Base-by-base conservation (phyloP, 1,140 invertebrate genomes). In the Pogonus chalceus region DNA sequence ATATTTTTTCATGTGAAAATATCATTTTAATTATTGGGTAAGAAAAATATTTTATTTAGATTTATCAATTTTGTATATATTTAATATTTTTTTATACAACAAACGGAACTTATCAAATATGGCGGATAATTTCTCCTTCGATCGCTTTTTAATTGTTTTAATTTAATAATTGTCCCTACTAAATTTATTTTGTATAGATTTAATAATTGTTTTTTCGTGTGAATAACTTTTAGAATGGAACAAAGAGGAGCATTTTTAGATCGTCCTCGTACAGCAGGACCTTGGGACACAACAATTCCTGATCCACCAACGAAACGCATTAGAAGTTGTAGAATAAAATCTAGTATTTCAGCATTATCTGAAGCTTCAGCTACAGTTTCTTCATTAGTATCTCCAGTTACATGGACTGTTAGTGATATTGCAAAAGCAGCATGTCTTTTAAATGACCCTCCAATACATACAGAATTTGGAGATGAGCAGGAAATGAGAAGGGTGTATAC, bases 401-500 rank as follows among this genome's bases (percentile, higher is more conserved):
- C 68, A n/a, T 78, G 76, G 76, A 72, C 70, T 9, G 65, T 77
- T 7, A 61, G 66, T 35, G 76, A 74, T 20, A 76, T 84, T 3
- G 63, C 78, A 0, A 81, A 80, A 68, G 81, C 81, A 1, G 80
- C 75, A 1, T 70, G 77, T 47, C 64, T 84, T 1, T 66, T 84
- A 0, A 65, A 64, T 49, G 74, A 75, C 2, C 79, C 79, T 2
- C 75, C 79, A 0, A 49, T 75, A 49, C 23, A 60, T 0, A 76
- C 78, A 0, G 43, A 64, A 9, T 84, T 83, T 57, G 65, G 70
- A 0, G 82, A 88, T 61, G 84, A 87, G 61, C 83, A 86, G 37
- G 83, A 88, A 62, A 88, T 88, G 84, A 70, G 85, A 55, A 71
- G 82, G 57, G 84, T 88, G 1, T 86, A 84, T 55, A 81, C 83